These are phyloP conservation scores for Acropora tenuis DNA, from an alignment of 64 coral and sea anemone species.

Conservation along the genomic window DNA sequence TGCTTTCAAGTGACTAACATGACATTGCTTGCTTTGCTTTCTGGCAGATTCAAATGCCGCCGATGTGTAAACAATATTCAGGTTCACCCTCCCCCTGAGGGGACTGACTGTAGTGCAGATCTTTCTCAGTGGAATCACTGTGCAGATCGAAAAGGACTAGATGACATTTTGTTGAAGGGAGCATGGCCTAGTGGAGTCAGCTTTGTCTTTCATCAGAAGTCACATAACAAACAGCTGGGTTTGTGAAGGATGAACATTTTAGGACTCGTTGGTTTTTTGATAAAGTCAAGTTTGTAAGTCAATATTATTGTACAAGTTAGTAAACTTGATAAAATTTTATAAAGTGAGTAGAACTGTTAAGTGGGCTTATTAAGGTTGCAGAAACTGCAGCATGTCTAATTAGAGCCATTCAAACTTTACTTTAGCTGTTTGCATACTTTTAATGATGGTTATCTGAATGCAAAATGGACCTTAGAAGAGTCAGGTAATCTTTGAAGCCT, in stretches of 20 bases:
- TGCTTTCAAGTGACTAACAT: too few relatives aligned
- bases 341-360: too few relatives aligned
- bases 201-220: constrained; percentile 97
- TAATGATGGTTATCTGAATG: background rate
- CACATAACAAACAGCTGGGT: constrained; percentile 95
- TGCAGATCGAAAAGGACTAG: constrained; percentile 77
- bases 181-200: constrained; percentile 88
- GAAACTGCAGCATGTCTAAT: too few relatives aligned
- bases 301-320: too few relatives aligned
- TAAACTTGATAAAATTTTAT: too few relatives aligned
- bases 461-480: background rate
- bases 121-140: constrained; percentile 93
- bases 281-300: too few relatives aligned
- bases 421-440: background rate
- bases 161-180: constrained; percentile 82
- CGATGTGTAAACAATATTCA: constrained; percentile 98
- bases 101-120: constrained; percentile 75
- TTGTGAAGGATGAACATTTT: constrained; percentile 2
- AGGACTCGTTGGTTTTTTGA: background rate
- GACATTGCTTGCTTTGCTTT: background rate
- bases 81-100: constrained; percentile 77
- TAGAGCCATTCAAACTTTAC: background rate
- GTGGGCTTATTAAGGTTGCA: too few relatives aligned
- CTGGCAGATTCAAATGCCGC: constrained; percentile 81
- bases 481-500: background rate